A percentile compares a stretch with the other conserved stretches of the same genome.
Evolutionary conservation across 2,888 invertebrate species (phyloP).

Genomic region (Eupeodes luniger): DNA sequence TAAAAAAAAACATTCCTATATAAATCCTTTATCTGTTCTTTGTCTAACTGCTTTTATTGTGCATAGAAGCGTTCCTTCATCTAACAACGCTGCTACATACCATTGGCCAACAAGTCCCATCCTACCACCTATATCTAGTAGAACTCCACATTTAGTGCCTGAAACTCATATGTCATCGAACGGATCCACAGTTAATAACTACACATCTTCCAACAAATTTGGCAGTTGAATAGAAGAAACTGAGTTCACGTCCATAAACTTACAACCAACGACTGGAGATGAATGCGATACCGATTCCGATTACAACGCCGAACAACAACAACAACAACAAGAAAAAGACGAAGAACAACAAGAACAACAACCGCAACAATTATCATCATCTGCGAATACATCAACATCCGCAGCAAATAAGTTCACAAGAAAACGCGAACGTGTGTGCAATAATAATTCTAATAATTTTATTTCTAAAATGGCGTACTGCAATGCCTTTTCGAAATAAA

Average conservation of each 20-base stretch:
- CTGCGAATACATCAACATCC: constrained; percentile 78
- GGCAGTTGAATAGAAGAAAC: constrained; percentile 84
- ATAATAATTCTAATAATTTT: constrained; percentile 82
- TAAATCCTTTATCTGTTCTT: constrained; percentile 21
- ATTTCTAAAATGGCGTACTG: constrained; percentile 82
- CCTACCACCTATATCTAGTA: constrained; percentile 88
- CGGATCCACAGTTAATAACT: constrained; percentile 84
- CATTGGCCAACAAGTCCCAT: constrained; percentile 93
- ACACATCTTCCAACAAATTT: constrained; percentile 84
- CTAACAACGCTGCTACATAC: constrained; percentile 86
- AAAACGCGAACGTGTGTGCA: constrained; percentile 83
- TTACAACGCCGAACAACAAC: constrained; percentile 68
- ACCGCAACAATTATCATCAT: constrained; percentile 64
- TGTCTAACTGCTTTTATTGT: constrained; percentile 73
- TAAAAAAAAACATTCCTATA: background rate
- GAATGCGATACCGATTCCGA: constrained; percentile 77
- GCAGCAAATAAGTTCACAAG: constrained; percentile 83
- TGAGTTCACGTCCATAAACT: constrained; percentile 80
- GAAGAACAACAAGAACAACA: constrained; percentile 31
- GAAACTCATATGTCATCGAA: constrained; percentile 86
- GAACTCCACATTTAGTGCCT: constrained; percentile 90
- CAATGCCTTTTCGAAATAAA: constrained; percentile 82
- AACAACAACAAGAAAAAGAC: constrained; percentile 30
- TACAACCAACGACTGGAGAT: constrained; percentile 81
- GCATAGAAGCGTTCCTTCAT: constrained; percentile 85